These are phyloP conservation scores for Caenorhabditis auriculariae DNA, from an alignment of 2,888 invertebrate species.

Conservation along the genomic window DNA sequence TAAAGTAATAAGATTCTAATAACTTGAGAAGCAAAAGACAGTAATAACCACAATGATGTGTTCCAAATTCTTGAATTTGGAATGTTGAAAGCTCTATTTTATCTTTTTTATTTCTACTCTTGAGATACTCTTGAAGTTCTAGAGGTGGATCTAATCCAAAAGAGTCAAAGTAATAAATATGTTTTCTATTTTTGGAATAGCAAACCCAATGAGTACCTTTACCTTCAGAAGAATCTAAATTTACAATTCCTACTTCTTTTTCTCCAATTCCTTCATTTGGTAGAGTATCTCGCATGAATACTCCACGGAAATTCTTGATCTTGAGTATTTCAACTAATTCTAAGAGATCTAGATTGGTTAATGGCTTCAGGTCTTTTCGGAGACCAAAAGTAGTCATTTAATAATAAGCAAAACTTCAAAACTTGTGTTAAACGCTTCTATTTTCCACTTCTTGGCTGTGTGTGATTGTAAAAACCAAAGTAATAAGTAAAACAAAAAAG, in stretches of 20 bases:
- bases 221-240: conserved; percentile 25
- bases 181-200: conserved; percentile 20
- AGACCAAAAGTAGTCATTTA: conserved; percentile 25
- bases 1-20: conserved; percentile 14
- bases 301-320: conserved; percentile 21
- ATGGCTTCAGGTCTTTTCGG: conserved; percentile 22
- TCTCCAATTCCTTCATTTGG: conserved; percentile 13
- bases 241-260: conserved; percentile 27
- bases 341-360: conserved; percentile 17
- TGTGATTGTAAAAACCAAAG: conserved; percentile 28
- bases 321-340: conserved; percentile 11
- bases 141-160: conserved; percentile 26
- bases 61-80: conserved; percentile 30
- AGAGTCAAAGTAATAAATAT: conserved; percentile 27
- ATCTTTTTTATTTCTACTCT: conserved; percentile 15
- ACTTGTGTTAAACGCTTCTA: conserved; percentile 18
- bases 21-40: conserved; percentile 21
- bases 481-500: conserved; percentile 24
- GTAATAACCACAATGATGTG: conserved; percentile 38
- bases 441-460: conserved; percentile 23
- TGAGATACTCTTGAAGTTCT: conserved; percentile 22
- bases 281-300: conserved; percentile 27
- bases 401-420: conserved; percentile 18
- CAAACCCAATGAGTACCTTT: conserved; percentile 27
- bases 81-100: conserved; percentile 20